Evolutionary conservation across 2,888 invertebrate species (phyloP).

Genomic region (Plagiodera versicolora): DNA sequence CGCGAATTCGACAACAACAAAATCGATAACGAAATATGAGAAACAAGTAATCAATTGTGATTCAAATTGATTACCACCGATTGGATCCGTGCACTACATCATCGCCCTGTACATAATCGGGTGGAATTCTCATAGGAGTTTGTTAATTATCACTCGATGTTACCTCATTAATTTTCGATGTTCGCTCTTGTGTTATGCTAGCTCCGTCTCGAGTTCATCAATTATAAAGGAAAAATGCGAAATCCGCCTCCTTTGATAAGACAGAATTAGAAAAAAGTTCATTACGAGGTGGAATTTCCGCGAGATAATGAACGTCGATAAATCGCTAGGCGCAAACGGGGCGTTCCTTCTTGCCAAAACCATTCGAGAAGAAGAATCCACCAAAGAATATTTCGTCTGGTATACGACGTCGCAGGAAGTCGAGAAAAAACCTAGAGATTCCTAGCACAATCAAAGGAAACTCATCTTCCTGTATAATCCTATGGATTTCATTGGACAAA

Average conservation of each 20-base stretch:
- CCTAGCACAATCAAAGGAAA: no score
- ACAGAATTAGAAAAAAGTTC: slow-evolving; percentile 11
- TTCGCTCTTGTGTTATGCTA: slow-evolving; percentile 14
- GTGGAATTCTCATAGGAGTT: slow-evolving; percentile 18
- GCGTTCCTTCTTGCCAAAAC: no score
- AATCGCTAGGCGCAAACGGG: not conserved
- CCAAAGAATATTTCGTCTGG: no score
- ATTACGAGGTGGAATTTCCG: not conserved
- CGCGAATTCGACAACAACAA: no score
- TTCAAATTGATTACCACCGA: no score
- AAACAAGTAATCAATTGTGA: no score
- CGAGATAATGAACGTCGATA: not conserved
- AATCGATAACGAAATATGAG: no score
- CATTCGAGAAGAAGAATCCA: no score
- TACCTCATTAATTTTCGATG: slow-evolving; percentile 20
- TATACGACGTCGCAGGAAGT: no score
- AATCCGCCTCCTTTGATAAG: slow-evolving; percentile 12
- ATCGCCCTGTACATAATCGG: not conserved
- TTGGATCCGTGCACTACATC: not conserved
- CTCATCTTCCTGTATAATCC: no score
- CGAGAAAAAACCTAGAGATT: no score
- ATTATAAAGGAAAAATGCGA: slow-evolving; percentile 18
- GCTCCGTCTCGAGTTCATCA: slow-evolving; percentile 15
- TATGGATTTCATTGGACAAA: no score
- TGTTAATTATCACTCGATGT: slow-evolving; percentile 23